phyloP scores from a whole-genome alignment of 2,888 invertebrate species.

The Eubasilissa splendida region DNA sequence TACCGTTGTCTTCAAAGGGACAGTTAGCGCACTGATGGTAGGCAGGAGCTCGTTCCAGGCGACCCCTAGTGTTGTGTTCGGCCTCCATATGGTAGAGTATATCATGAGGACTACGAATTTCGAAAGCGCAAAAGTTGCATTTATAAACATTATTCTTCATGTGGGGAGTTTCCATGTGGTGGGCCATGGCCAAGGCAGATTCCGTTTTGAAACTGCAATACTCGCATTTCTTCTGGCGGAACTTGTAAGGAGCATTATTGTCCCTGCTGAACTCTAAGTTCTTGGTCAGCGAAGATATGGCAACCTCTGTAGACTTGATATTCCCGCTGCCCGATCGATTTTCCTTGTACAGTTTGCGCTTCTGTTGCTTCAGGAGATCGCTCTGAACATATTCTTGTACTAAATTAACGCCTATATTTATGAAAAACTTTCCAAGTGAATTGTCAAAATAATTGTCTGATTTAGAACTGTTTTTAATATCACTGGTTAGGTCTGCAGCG shows the following conservation, averaged over 20 bases:
- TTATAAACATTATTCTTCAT: conserved; percentile 89
- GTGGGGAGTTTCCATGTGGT: conserved; percentile 92
- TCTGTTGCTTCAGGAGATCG: conserved; percentile 91
- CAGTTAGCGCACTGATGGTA: conserved; percentile 95
- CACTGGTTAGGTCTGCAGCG: conserved; percentile 65
- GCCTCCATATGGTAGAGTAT: conserved; percentile 94
- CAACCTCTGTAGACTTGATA: conserved; percentile 80
- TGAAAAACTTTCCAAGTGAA: conserved; percentile 91
- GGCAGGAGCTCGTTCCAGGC: conserved; percentile 87
- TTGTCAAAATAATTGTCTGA: conserved; percentile 86
- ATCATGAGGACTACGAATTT: conserved; percentile 88
- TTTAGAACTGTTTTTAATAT: conserved; percentile 67
- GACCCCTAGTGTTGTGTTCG: conserved; percentile 87
- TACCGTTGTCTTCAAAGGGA: conserved; percentile 94
- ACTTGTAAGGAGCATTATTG: conserved; percentile 86
- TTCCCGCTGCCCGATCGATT: conserved; percentile 73
- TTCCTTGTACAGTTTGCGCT: conserved; percentile 85
- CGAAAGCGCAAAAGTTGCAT: conserved; percentile 88
- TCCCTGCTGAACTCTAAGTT: conserved; percentile 90
- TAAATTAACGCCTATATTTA: conserved; percentile 91
- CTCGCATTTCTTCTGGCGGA: conserved; percentile 86
- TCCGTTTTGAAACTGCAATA: conserved; percentile 93
- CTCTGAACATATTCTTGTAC: conserved; percentile 95
- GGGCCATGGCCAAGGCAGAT: conserved; percentile 85
- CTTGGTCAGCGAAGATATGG: conserved; percentile 86